Evolutionary conservation across 2,888 invertebrate genomes (phyloP).

Genomic region (Lasioglossum lativentre): DNA sequence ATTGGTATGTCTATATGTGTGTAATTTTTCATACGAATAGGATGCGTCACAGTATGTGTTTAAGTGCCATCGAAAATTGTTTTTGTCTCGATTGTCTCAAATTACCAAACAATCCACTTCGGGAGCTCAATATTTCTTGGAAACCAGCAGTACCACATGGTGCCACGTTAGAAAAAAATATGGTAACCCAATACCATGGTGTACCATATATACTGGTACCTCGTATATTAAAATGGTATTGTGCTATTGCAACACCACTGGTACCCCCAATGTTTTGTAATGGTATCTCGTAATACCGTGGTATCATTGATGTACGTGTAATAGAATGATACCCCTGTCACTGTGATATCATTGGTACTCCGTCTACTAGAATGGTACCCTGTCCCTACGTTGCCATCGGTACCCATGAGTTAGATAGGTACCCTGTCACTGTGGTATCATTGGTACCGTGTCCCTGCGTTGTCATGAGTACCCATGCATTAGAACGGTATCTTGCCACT

Average conservation of each 20-base stretch:
- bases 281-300: neutral
- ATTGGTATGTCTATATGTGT: slow-evolving; percentile 18
- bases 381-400: neutral
- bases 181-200: neutral
- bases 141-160: neutral
- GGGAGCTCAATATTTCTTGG: slow-evolving; percentile 6
- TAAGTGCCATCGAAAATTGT: slow-evolving; percentile 14
- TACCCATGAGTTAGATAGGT: neutral
- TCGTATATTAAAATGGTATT: slow-evolving; percentile 5
- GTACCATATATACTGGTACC: neutral
- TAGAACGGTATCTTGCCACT: neutral
- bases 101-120: neutral
- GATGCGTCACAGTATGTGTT: slow-evolving; percentile 8
- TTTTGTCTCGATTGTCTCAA: slow-evolving; percentile 3
- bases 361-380: slow-evolving; percentile 10
- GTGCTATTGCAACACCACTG: slow-evolving; percentile 1
- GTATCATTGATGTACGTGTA: slow-evolving; percentile 11
- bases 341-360: slow-evolving; percentile 9
- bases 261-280: neutral
- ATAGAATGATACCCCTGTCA: neutral
- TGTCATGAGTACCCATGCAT: neutral
- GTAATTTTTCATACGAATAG: slow-evolving; percentile 20
- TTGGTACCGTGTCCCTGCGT: neutral
- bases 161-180: neutral
- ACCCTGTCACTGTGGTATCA: slow-evolving; percentile 8